A percentile compares a stretch with the other conserved stretches of the same genome.
Conservation (phyloP, 2,113 vertebrate genomes). For the Phoenicopterus ruber region DNA sequence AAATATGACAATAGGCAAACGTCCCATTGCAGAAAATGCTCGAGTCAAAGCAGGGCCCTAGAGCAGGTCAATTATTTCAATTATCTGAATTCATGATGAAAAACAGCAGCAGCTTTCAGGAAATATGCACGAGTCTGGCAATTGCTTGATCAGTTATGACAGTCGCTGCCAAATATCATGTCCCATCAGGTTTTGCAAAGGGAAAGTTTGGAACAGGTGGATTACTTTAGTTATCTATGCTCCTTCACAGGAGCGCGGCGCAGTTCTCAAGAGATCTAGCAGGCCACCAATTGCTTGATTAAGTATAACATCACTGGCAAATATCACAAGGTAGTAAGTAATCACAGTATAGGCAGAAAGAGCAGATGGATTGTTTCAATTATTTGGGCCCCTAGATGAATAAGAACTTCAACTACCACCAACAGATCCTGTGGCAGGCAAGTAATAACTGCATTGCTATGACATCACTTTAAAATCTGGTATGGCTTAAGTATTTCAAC, state of each 20-base stretch:
- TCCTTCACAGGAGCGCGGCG: not conserved
- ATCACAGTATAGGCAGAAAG: not conserved
- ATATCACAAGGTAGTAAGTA: not conserved
- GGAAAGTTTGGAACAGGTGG: not conserved
- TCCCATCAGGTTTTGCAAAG: not conserved
- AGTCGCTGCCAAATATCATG: conserved; percentile 26
- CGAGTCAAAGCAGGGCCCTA: not conserved
- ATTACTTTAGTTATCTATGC: conserved; percentile 2
- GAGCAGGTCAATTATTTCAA: conserved; percentile 63
- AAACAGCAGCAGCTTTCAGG: conserved; percentile 48
- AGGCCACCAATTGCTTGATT: conserved; percentile 5
- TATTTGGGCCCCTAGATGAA: conserved; percentile 30
- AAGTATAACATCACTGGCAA: conserved; percentile 33
- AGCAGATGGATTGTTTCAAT: conserved; percentile 48
- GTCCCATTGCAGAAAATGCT: not conserved
- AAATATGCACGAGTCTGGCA: conserved; percentile 2
- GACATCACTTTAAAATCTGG: conserved; percentile 37
- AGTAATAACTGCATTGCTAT: conserved; percentile 33
- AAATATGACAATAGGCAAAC: conserved; percentile 27
- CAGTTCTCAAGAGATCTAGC: not conserved
- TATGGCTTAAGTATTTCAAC: conserved; percentile 41
- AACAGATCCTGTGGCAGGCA: conserved; percentile 24
- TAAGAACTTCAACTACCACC: conserved; percentile 45
- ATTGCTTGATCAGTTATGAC: conserved; percentile 2
- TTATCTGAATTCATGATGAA: conserved; percentile 51